A percentile compares a stretch with the other conserved stretches of the same genome.
phyloP scores from a whole-genome alignment of 2,888 invertebrate genomes.

The Ormia ochracea region DNA sequence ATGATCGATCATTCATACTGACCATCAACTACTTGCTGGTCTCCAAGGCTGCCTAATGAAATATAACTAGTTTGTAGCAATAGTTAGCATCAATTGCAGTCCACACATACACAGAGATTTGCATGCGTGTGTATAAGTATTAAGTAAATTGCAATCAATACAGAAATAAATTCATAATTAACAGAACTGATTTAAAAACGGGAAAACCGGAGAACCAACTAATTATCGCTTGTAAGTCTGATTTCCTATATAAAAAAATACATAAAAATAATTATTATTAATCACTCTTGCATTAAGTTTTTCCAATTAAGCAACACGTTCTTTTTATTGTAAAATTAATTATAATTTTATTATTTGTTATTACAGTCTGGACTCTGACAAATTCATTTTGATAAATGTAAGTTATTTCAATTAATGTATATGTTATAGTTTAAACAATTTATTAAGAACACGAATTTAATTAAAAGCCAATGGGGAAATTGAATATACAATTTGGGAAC shows the following conservation, averaged over 20 bases:
- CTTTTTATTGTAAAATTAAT: slow-evolving; percentile 10
- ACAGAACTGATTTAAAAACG: slow-evolving; percentile 23
- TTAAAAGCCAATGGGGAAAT: too few relatives aligned
- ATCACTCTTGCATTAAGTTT: slow-evolving; percentile 16
- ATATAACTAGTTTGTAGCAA: slow-evolving; percentile 47
- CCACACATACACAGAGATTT: not conserved
- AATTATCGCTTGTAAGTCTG: slow-evolving; percentile 20
- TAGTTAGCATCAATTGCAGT: slow-evolving; percentile 7
- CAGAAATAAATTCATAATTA: not conserved
- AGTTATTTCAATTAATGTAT: slow-evolving; percentile 78
- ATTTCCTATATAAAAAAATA: slow-evolving; percentile 27
- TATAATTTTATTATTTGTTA: slow-evolving; percentile 21
- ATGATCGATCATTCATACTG: slow-evolving; percentile 17
- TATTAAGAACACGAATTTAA: not conserved
- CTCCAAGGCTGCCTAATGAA: slow-evolving; percentile 50
- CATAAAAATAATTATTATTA: not conserved
- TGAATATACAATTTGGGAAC: too few relatives aligned
- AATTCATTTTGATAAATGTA: slow-evolving; percentile 92
- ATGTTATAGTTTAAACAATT: not conserved
- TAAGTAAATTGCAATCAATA: slow-evolving; percentile 7
- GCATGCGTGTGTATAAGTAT: not conserved
- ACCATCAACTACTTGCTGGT: slow-evolving; percentile 37
- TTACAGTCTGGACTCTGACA: slow-evolving; percentile 87
- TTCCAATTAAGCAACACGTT: slow-evolving; percentile 1
- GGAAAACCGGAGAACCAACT: not conserved